Base-by-base conservation (phyloP, 2,888 invertebrate species). In the Pseudococcus longispinus region DNA sequence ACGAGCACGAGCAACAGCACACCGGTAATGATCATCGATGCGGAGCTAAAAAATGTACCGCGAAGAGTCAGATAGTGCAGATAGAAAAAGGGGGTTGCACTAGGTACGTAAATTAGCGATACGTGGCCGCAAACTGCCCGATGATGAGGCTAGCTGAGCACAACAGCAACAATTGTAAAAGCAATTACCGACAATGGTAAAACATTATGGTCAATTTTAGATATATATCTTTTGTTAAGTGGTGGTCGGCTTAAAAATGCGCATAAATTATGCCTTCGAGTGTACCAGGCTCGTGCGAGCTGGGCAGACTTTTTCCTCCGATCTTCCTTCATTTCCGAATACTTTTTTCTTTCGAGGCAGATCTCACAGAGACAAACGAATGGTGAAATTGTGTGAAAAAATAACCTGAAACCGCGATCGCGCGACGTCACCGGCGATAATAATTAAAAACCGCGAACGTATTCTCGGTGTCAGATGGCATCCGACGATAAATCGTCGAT, bases 141-240 rank as follows among this genome's bases (percentile, higher is more conserved):
- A 55, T 55, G 55, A 65, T 26, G 26, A 65, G 65, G 65, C 55
- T 20, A 18, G n/a, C 18, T n/a, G n/a, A 18, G 37, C 37, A 37
- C 32, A 2, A 23, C 70, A 2, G 8, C 70, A 29, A 65, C 84
- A 84, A 84, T 84, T 84, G 84, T 84, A 42, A 55, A 83, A 65
- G 84, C 84, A 84, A 84, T 84, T 84, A 84, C 84, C 51, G 23
- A 20, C 84, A 32, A 37, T 29, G 46, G 55, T 23, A 60, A 60
- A 84, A 84, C 84, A 84, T 84, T 84, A 84, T 42, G 60, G 84
- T 84, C 37, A 60, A 70, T 42, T 84, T 60, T 29, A 42, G 84
- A 84, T 84, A 42, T 20, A 65, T 84, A 84, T 84, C 84, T 46
- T 46, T 83, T 18, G 60, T 51, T 84, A 84, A 84, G 84, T 55